Conservation (phyloP, 2,888 invertebrate species). For the Clostera curtula region DNA sequence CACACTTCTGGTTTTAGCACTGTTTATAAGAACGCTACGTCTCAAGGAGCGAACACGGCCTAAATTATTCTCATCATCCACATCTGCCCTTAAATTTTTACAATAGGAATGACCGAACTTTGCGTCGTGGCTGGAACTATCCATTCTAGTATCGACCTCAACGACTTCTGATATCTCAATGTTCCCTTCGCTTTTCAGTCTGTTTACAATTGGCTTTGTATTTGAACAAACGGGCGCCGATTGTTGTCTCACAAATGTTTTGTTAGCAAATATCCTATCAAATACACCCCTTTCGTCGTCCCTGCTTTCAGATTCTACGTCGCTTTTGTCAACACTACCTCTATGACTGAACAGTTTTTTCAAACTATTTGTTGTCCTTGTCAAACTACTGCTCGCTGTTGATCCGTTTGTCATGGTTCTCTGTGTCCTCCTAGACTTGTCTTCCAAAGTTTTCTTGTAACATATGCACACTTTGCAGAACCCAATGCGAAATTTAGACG, state of each 20-base stretch:
- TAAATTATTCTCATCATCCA: conserved; percentile 36
- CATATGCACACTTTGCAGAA: conserved; percentile 81
- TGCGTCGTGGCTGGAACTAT: conserved; percentile 21
- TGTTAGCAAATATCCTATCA: conserved; percentile 49
- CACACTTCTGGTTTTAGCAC: conserved; percentile 56
- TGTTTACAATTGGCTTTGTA: conserved; percentile 44
- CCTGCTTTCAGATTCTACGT: conserved; percentile 43
- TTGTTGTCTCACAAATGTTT: conserved; percentile 56
- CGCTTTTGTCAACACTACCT: conserved; percentile 57
- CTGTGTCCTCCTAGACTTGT: conserved; percentile 54
- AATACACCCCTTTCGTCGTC: conserved; percentile 47
- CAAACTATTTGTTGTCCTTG: conserved; percentile 75
- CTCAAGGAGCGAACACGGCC: conserved; percentile 55
- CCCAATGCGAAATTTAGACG: conserved; percentile 90
- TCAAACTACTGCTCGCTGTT: conserved; percentile 75
- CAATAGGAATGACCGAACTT: conserved; percentile 58
- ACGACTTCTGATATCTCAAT: conserved; percentile 38
- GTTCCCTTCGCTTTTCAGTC: conserved; percentile 57
- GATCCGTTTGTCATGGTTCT: conserved; percentile 77
- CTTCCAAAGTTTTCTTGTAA: conserved; percentile 54
- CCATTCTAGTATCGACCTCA: conserved; percentile 31
- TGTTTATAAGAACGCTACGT: conserved; percentile 67
- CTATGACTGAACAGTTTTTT: conserved; percentile 66
- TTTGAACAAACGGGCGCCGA: conserved; percentile 55
- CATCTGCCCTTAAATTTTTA: conserved; percentile 43